Evolutionary conservation across 2,888 invertebrate species (phyloP).

Genomic region (Parasteatoda lunata): DNA sequence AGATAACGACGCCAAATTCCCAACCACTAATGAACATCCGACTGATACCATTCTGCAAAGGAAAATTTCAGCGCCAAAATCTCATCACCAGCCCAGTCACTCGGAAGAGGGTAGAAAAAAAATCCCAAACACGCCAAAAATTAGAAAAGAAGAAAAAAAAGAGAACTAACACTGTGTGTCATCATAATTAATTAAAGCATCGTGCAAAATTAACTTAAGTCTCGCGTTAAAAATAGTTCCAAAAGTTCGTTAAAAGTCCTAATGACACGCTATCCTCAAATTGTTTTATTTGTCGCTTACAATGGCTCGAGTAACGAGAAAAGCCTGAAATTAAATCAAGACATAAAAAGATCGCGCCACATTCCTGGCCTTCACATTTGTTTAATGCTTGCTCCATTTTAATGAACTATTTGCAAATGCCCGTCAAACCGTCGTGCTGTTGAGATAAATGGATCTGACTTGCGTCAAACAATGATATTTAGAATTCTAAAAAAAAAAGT

Average conservation of each 20-base stretch:
- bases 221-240: slow-evolving; percentile 58
- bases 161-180: slow-evolving; percentile 22
- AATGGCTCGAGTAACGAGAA: slow-evolving; percentile 8
- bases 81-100: not conserved
- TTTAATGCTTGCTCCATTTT: slow-evolving; percentile 51
- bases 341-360: slow-evolving; percentile 44
- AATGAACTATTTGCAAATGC: slow-evolving; percentile 52
- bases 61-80: not conserved
- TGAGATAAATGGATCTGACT: slow-evolving; percentile 21
- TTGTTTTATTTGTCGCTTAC: slow-evolving; percentile 47
- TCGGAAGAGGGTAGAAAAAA: not conserved
- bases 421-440: slow-evolving; percentile 27
- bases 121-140: slow-evolving; percentile 3
- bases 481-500: not conserved
- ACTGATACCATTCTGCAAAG: not conserved
- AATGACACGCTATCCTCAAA: slow-evolving; percentile 30
- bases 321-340: slow-evolving; percentile 50
- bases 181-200: slow-evolving; percentile 62
- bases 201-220: slow-evolving; percentile 53
- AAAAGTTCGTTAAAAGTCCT: slow-evolving; percentile 59
- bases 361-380: slow-evolving; percentile 43
- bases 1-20: slow-evolving; percentile 32
- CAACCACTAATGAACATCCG: slow-evolving; percentile 38
- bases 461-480: not conserved
- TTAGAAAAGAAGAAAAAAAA: not conserved